A percentile compares a stretch with the other conserved stretches of the same genome.
Conservation (phyloP, 2,888 invertebrate species). For the Trichogramma evanescens region DNA sequence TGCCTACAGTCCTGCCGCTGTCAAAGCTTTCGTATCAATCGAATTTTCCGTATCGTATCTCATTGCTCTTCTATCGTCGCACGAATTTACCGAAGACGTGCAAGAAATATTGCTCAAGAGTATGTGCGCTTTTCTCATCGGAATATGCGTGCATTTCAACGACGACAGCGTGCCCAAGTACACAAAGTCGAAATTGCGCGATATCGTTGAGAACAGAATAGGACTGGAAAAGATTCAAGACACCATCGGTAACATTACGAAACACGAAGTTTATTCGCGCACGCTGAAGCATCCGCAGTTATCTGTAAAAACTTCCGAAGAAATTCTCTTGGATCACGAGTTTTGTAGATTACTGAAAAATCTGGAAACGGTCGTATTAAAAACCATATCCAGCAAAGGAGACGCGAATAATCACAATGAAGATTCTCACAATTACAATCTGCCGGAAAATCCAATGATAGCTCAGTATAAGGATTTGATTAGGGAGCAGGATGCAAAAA, state of each 20-base stretch:
- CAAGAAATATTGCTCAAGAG: conserved; percentile 83
- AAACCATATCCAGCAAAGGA: conserved; percentile 19
- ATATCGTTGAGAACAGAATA: conserved; percentile 81
- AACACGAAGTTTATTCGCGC: conserved; percentile 84
- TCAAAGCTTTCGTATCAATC: conserved; percentile 71
- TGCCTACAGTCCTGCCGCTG: conserved; percentile 74
- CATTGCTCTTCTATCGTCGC: conserved; percentile 55
- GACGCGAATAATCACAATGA: conserved; percentile 31
- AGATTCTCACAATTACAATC: conserved; percentile 4
- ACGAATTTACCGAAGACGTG: conserved; percentile 84
- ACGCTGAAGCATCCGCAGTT: conserved; percentile 92
- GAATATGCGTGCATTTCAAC: conserved; percentile 84
- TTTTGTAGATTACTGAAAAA: conserved; percentile 88
- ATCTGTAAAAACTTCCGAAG: conserved; percentile 64
- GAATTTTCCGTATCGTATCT: conserved; percentile 79
- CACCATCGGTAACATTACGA: conserved; percentile 76
- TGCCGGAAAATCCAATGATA: conserved; percentile 41
- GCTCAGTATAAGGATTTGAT: conserved; percentile 85
- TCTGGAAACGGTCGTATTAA: conserved; percentile 56
- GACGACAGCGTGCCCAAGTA: conserved; percentile 72
- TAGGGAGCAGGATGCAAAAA: conserved; percentile 74
- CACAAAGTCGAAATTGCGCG: conserved; percentile 70
- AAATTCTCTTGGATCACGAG: conserved; percentile 87
- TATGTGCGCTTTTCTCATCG: conserved; percentile 85
- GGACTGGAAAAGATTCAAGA: conserved; percentile 82